Evolutionary conservation across 2,888 invertebrate species (phyloP).

Genomic region (Heliconius ethilla): DNA sequence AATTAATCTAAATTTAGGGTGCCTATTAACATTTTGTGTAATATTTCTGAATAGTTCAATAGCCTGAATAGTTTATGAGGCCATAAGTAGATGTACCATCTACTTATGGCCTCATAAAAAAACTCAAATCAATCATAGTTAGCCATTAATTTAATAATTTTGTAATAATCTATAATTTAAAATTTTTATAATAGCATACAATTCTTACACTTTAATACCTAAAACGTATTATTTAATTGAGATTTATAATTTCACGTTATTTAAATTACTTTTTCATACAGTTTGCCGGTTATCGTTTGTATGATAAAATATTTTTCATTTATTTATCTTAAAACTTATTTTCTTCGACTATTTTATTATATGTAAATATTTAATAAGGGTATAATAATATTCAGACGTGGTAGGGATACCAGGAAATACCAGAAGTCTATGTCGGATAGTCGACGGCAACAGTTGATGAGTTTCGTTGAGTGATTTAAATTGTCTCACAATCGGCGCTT

Average conservation of each 20-base stretch:
- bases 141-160: not conserved
- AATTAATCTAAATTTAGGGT: too few relatives aligned
- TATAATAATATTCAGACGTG: not conserved
- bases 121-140: not conserved
- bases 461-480: constrained; percentile 68
- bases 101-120: too few relatives aligned
- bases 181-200: not conserved
- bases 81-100: too few relatives aligned
- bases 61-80: too few relatives aligned
- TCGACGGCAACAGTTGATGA: constrained; percentile 65
- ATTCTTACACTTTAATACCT: not conserved
- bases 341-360: not conserved
- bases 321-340: not conserved
- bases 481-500: constrained; percentile 76
- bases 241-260: not conserved
- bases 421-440: constrained; percentile 56
- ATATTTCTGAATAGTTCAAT: too few relatives aligned
- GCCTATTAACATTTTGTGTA: too few relatives aligned
- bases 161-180: not conserved
- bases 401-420: constrained; percentile 1
- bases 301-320: not conserved
- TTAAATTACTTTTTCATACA: not conserved
- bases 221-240: not conserved
- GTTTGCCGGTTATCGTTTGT: not conserved
- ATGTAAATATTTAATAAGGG: not conserved